Base-by-base conservation (phyloP, 2,113 vertebrate species). In the Nerophis ophidion region DNA sequence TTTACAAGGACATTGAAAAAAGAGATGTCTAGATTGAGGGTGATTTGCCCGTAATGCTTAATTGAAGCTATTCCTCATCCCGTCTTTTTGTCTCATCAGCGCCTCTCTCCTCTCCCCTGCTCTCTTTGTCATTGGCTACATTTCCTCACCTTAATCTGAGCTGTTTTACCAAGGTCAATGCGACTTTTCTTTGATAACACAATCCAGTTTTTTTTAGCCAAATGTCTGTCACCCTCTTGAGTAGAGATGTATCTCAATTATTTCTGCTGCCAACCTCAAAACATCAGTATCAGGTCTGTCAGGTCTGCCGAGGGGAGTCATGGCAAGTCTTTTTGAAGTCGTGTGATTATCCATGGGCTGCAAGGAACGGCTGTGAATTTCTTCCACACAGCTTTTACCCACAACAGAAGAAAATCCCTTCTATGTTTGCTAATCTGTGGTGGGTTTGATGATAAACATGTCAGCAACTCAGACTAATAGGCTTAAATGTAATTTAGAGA, bases 191-290 rank as follows among this genome's bases (percentile, higher is more conserved):
- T 81, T 84, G 68, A 82, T 74, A 74, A 74, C 81, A 77, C 81
- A 83, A 84, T 79, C 80, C 67, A 60, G 60, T 71, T 64, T 67
- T 72, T 73, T 78, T 75, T 47, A 70, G 68, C 77, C 70, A 80
- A 85, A 68, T 76, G 83, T 83, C 75, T 50, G 1, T 79, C 66
- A 72, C 70, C 71, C 70, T 34, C 38, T 48, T 48, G 69, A 70
- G 79, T 70, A 54, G 59, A 83, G 74, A 84, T 86, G 81, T 84
- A 86, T 86, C 80, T 81, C 77, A 79, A 81, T 86, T 82, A 83
- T 80, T 77, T 63, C 60, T 68, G 65, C 57, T 15, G 82, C 76
- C 80, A 81, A 65, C 74, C 65, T 65, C 79, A 77, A 82, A 85
- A 85, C 77, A 83, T 59, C 71, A 74, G 69, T 60, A 74, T 82